phyloP scores from a whole-genome alignment of 2,797 vertebrate species.

The Anguilla marmorata region DNA sequence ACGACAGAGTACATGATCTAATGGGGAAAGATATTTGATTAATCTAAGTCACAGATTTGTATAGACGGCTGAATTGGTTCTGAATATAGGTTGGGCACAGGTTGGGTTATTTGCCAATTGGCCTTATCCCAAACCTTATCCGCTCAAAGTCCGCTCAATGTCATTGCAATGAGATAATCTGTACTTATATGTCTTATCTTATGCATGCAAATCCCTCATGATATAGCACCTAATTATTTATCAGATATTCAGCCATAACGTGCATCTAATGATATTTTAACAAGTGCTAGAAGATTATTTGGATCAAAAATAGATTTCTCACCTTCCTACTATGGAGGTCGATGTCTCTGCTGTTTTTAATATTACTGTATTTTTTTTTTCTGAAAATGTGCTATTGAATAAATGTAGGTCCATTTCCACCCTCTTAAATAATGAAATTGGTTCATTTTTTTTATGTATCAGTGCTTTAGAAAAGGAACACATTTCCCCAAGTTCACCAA shows the following conservation, averaged over 20 bases:
- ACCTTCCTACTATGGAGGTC: background rate
- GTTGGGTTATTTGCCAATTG: background rate
- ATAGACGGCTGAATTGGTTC: background rate
- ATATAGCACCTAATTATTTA: background rate
- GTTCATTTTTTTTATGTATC: conserved; percentile 39
- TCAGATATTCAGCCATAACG: background rate
- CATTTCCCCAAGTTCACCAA: conserved; percentile 32
- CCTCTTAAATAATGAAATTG: conserved; percentile 42
- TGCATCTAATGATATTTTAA: conserved; percentile 4
- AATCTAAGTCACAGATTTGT: background rate
- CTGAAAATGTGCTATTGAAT: background rate
- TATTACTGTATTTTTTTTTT: background rate
- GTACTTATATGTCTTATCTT: background rate
- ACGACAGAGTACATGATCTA: background rate
- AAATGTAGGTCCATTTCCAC: conserved; percentile 14
- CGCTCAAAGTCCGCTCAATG: background rate
- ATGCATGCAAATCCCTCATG: background rate
- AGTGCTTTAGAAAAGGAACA: conserved; percentile 37
- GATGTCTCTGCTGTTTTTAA: background rate
- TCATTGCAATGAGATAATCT: background rate
- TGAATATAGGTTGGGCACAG: background rate
- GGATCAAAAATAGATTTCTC: conserved; percentile 2
- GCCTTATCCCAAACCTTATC: background rate
- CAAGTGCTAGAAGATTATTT: background rate
- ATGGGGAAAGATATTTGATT: background rate